A percentile compares a stretch with the other conserved stretches of the same genome.
Evolutionary conservation across 2,113 vertebrate species (phyloP).

Genomic region (Dicerorhinus sumatrensis): DNA sequence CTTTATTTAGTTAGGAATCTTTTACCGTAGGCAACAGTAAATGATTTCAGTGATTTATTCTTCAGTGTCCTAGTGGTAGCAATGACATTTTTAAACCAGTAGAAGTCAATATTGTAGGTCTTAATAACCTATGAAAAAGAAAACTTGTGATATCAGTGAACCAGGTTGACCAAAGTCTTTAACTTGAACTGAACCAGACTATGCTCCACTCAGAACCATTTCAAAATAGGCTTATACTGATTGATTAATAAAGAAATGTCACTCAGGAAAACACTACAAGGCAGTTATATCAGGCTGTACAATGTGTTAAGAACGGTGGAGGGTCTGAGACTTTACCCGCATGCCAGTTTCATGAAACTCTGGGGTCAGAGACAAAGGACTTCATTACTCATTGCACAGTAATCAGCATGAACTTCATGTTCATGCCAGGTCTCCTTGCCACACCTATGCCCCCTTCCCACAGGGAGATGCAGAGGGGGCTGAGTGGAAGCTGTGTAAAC

Average conservation of each 20-base stretch:
- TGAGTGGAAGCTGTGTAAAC: background rate
- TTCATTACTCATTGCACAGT: background rate
- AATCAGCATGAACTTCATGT: background rate
- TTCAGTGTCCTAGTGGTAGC: background rate
- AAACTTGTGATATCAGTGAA: background rate
- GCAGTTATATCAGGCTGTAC: background rate
- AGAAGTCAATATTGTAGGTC: background rate
- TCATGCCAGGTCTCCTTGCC: background rate
- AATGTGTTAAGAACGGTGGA: background rate
- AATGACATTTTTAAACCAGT: slow-evolving; percentile 31
- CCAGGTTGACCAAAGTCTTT: background rate
- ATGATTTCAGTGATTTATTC: background rate
- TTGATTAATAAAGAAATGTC: background rate
- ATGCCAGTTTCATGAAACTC: slow-evolving; percentile 3
- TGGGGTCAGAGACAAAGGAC: background rate
- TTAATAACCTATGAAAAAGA: slow-evolving; percentile 39
- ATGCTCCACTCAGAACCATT: background rate
- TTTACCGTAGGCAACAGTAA: background rate
- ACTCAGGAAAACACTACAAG: background rate
- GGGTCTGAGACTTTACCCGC: background rate
- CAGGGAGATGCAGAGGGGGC: background rate
- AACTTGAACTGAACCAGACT: background rate
- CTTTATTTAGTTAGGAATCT: slow-evolving; percentile 52
- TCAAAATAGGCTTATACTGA: background rate
- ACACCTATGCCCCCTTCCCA: background rate